These are phyloP conservation scores for Poeciliopsis infans DNA, from an alignment of 2,797 vertebrate genomes.

Conservation along the genomic window DNA sequence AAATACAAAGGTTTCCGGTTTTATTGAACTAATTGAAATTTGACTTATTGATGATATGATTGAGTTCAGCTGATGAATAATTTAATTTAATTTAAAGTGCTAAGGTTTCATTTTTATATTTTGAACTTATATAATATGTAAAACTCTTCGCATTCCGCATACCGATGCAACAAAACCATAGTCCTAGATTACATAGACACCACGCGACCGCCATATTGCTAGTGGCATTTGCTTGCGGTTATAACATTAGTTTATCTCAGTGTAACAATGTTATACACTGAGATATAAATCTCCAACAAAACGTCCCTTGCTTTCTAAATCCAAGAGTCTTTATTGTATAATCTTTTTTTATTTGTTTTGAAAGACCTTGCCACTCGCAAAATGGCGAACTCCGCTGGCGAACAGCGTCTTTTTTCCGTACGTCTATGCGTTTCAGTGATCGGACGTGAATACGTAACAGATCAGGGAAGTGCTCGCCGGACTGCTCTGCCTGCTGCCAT, in stretches of 20 bases:
- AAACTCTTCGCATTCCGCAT: background rate
- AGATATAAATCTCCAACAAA: background rate
- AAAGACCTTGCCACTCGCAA: background rate
- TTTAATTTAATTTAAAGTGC: background rate
- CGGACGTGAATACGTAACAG: background rate
- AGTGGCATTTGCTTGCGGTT: background rate
- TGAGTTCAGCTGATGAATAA: background rate
- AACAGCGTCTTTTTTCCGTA: background rate
- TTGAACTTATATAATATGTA: background rate
- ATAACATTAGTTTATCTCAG: too few relatives aligned
- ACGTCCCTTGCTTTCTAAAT: background rate
- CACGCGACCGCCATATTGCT: background rate
- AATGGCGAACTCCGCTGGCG: background rate
- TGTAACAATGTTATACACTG: background rate
- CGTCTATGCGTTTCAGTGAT: background rate
- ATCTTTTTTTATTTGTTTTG: too few relatives aligned
- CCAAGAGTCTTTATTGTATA: background rate
- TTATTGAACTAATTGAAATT: background rate
- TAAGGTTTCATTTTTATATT: background rate
- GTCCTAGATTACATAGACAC: background rate
- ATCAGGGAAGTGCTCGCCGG: background rate
- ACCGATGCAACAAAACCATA: background rate
- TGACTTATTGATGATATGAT: background rate
- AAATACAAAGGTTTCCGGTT: background rate
- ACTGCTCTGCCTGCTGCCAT: background rate